Evolutionary conservation across 2,113 vertebrate genomes (phyloP).

Genomic region (Pimephales promelas): DNA sequence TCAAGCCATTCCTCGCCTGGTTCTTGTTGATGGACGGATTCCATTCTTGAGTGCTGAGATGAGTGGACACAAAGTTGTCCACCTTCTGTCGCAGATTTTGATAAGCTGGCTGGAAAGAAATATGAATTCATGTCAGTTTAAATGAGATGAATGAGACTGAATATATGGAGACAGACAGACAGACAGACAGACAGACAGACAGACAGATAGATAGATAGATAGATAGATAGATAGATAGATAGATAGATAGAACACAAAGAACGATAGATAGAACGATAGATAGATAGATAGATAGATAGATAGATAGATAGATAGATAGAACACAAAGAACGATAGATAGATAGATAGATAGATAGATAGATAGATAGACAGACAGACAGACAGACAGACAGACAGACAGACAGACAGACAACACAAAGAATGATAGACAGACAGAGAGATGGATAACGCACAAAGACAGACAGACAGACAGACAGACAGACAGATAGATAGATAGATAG

Average conservation of each 20-base stretch:
- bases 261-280: no score
- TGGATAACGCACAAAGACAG: background rate
- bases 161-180: background rate
- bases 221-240: accelerated
- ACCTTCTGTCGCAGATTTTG: slow-evolving; percentile 97
- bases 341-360: background rate
- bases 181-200: accelerated
- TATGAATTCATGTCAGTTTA: background rate
- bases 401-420: no score
- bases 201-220: background rate
- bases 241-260: no score
- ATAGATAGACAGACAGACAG: background rate
- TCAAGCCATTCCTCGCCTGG: slow-evolving; percentile 89
- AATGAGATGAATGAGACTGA: background rate
- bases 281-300: background rate
- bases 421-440: accelerated
- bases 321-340: no score
- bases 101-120: slow-evolving; percentile 85
- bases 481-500: background rate
- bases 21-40: slow-evolving; percentile 97
- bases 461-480: accelerated
- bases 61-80: slow-evolving; percentile 94
- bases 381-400: no score
- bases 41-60: slow-evolving; percentile 96
- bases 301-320: background rate